Percentiles rank a stretch among this genome's conserved stretches.
These are phyloP conservation scores for Etheostoma spectabile DNA, from an alignment of 2,113 vertebrate species.

Conservation along the genomic window DNA sequence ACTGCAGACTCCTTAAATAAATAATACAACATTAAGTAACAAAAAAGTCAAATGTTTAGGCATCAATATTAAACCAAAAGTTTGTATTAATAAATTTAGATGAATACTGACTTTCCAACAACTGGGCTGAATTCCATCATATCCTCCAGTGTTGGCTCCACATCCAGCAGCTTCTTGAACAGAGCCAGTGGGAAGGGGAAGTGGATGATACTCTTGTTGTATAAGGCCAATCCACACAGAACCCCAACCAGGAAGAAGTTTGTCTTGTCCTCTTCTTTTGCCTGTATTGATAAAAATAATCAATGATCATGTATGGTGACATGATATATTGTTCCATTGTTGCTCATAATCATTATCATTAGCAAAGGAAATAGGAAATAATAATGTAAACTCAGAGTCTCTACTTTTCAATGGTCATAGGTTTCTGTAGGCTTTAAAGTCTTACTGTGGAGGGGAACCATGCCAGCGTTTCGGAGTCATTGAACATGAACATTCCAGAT, in stretches of 20 bases:
- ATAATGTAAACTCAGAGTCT: too few species aligned
- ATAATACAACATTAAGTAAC: not conserved
- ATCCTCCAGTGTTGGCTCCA: conserved; percentile 74
- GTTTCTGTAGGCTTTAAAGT: not conserved
- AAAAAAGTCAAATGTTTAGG: not conserved
- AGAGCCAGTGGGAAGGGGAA: conserved; percentile 81
- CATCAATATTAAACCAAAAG: not conserved
- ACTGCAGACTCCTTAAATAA: conserved; percentile 77
- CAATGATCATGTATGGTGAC: not conserved
- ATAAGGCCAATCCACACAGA: conserved; percentile 80
- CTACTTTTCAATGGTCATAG: not conserved
- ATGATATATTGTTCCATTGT: not conserved
- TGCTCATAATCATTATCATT: fast-evolving
- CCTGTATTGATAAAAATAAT: conserved; percentile 42
- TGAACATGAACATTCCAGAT: conserved; percentile 78
- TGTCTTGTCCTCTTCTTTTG: conserved; percentile 39
- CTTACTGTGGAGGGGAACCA: conserved; percentile 85
- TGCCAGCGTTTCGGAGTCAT: conserved; percentile 69
- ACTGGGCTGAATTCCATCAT: conserved; percentile 68
- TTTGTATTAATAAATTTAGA: not conserved
- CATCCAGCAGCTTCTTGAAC: conserved; percentile 82
- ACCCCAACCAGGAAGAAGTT: conserved; percentile 79
- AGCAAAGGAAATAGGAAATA: not conserved
- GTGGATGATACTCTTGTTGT: conserved; percentile 66
- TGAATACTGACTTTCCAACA: conserved; percentile 57